Evolutionary conservation across 2,888 invertebrate genomes (phyloP).

Genomic region (Clusia tigrina): DNA sequence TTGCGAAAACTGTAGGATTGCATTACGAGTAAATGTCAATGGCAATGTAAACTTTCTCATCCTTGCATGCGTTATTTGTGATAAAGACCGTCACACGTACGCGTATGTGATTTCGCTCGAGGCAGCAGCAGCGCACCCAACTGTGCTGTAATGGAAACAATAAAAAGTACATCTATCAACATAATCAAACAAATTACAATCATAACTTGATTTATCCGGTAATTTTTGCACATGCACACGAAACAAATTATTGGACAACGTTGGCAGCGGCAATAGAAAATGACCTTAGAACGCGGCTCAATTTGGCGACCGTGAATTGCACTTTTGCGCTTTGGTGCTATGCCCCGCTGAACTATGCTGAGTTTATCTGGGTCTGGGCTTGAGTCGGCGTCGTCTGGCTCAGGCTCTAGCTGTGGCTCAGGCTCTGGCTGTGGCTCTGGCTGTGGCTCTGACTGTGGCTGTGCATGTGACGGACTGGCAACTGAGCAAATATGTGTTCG

Average conservation of each 20-base stretch:
- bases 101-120: background rate
- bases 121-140: background rate
- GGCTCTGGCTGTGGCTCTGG: no score
- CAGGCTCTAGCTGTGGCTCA: no score
- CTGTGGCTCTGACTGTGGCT: no score
- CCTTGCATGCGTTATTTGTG: no score
- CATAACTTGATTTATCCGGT: constrained; percentile 63
- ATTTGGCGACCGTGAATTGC: constrained; percentile 9
- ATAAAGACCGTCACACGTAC: no score
- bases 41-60: background rate
- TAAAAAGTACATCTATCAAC: constrained; percentile 50
- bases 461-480: no score
- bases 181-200: constrained; percentile 60
- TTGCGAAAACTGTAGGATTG: no score
- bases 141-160: background rate
- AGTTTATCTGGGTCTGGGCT: no score
- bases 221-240: constrained; percentile 42
- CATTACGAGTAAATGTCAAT: no score
- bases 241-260: constrained; percentile 7
- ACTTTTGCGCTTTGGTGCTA: constrained; percentile 31
- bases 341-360: no score
- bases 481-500: no score
- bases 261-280: background rate
- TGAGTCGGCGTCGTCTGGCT: no score
- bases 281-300: constrained; percentile 4